Percentiles rank a stretch among this genome's conserved stretches.
Conservation (phyloP, 2,113 vertebrate genomes). For the Carollia perspicillata region DNA sequence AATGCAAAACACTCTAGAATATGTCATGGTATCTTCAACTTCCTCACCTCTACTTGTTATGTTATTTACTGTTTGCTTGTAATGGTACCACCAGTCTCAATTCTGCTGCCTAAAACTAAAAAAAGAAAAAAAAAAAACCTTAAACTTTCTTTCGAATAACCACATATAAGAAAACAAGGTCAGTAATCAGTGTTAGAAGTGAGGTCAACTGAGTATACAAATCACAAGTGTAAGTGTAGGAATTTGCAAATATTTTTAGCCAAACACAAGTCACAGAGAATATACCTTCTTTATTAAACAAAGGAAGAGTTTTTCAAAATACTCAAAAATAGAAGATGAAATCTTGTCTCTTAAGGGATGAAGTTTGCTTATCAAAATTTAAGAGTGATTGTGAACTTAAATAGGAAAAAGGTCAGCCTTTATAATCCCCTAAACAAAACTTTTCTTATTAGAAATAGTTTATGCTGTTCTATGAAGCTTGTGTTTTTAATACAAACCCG, state of each 20-base stretch:
- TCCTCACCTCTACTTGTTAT: background rate
- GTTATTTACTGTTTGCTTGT: background rate
- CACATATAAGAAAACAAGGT: background rate
- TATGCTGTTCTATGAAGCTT: background rate
- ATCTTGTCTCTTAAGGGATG: background rate
- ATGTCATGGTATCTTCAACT: background rate
- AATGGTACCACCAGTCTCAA: background rate
- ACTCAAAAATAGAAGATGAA: constrained; percentile 13
- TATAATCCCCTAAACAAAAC: background rate
- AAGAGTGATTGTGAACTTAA: background rate
- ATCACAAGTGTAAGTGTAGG: background rate
- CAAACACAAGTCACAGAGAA: background rate
- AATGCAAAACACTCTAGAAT: background rate
- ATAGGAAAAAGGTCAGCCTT: background rate
- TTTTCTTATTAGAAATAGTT: background rate
- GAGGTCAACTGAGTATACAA: background rate
- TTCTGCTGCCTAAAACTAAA: background rate
- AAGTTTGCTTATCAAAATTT: constrained; percentile 14
- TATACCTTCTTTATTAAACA: background rate
- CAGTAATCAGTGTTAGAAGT: background rate
- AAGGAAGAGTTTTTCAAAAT: constrained; percentile 30
- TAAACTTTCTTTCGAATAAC: background rate
- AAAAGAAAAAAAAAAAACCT: background rate
- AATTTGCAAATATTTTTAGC: background rate
- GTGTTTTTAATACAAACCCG: background rate